Evolutionary conservation across 2,797 vertebrate species (phyloP), one percentile per base, ranked within the genome.

Genomic region (Labeo calbasu): DNA sequence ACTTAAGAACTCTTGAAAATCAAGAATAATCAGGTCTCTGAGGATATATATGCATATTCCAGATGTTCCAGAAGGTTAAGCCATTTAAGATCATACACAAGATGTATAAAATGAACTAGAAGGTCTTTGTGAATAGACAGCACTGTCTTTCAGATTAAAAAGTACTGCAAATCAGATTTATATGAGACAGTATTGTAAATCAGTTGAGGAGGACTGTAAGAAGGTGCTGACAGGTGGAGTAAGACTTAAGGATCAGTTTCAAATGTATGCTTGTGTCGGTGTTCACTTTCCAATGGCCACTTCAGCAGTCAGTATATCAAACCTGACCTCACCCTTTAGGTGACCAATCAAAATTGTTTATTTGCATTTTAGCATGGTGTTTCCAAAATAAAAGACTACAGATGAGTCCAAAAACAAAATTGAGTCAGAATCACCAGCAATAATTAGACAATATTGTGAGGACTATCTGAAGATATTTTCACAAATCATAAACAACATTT

Each of bases 221-320:
- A 15, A 11, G 76, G 92, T 51, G 94, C 79, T 93, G 94, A 95
- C 93, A 94, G 91, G 78, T 90, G 88, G 91, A 89, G 91, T 90
- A 94, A 92, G 89, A 91, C 81, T 51, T 55, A 65, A 43, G 82
- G 89, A 91, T 94, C 82, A 12, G 86, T 94, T 93, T 92, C 91
- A 89, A 36, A 77, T 92, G 75, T 75, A 88, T 88, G 69, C 90
- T 90, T 84, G 88, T 90, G 87, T 88, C 82, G 90, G 92, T 92
- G 89, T 94, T 86, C 76, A 21, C 77, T 94, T 94, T 90, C 92
- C 92, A 81, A 13, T 11, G 3, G 78, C 43, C 89, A 86, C 87
- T 86, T 95, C 91, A 88, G 12, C 92, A 91, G 79, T 17, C 28
- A 25, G 11, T 91, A 89, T 79, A 92, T 94, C 91, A 92, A 43